Base-by-base conservation (phyloP, 2,113 vertebrate species). In the Micromys minutus region DNA sequence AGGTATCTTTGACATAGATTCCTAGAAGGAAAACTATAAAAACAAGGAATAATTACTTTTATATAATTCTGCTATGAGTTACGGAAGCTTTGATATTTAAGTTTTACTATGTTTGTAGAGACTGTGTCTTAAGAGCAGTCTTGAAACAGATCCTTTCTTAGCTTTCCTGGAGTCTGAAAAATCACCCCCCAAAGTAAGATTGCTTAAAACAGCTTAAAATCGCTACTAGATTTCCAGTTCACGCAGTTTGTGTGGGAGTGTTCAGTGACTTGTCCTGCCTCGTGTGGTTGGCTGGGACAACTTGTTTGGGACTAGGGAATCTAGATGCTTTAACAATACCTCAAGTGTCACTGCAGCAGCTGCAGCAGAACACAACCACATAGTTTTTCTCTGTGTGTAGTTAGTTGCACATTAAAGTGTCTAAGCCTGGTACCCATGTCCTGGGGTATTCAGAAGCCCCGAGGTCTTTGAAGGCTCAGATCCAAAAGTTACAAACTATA, bases 71-170 rank as follows among this genome's bases (percentile, higher is more conserved):
- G 79, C 26, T 80, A 79, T 47, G 75, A 57, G 87, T 52, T 61
- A 61, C 7, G 93, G 75, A 90, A 72, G 34, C 26, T 57, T 45
- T 91, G 65, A n/a, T 83, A n/a, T 93, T 92, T 77, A 95, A 91
- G 90, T 77, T 55, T n/a, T 42, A 91, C 29, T 67, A 65, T 88
- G 36, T 89, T 93, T 96, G 79, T 93, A 67, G 34, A 95, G 93
- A 31, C 34, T 90, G 72, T 77, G 11, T 67, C 57, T 57, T 77
- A 69, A 80, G 93, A 95, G n/a, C 21, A 9, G 55, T 63, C 55
- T 63, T 90, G 61, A 88, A 65, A 87, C 61, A 93, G 59, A 86
- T 77, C 15, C n/a, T 80, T 63, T 55, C 90, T 90, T 34, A 94
- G 55, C 76, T 96, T 90, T 42, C 47, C 69, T 87, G 80, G 39